Conservation (phyloP, 2,113 vertebrate genomes). For the Pavo muticus region DNA sequence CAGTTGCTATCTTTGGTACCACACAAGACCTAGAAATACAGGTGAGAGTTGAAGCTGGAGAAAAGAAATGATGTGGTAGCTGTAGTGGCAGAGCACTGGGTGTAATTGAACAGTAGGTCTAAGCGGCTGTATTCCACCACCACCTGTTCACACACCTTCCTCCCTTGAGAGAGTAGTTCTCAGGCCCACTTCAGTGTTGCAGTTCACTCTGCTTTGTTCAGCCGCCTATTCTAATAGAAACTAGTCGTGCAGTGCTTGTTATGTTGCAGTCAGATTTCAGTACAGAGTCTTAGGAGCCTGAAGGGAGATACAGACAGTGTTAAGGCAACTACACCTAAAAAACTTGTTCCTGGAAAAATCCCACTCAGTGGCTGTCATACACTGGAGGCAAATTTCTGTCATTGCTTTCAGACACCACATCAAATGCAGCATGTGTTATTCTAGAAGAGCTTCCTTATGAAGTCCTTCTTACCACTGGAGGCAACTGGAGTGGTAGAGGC, state of each 20-base stretch:
- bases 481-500: neutral
- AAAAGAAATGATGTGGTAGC: neutral
- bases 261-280: neutral
- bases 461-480: neutral
- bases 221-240: neutral
- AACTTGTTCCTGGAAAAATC: neutral
- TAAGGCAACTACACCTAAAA: neutral
- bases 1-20: neutral
- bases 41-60: neutral
- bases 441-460: neutral
- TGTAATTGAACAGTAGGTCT: neutral
- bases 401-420: neutral
- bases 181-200: neutral
- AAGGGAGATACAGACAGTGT: fast-evolving
- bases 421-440: neutral
- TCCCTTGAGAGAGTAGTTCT: neutral
- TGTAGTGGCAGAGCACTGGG: neutral
- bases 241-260: neutral
- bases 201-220: neutral
- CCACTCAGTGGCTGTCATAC: neutral
- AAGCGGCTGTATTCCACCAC: neutral
- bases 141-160: neutral
- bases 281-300: neutral
- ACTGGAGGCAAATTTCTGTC: neutral
- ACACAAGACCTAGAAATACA: neutral